A percentile compares a stretch with the other conserved stretches of the same genome.
These are phyloP conservation scores for Thalassophryne amazonica DNA, from an alignment of 2,797 vertebrate species.

Conservation along the genomic window DNA sequence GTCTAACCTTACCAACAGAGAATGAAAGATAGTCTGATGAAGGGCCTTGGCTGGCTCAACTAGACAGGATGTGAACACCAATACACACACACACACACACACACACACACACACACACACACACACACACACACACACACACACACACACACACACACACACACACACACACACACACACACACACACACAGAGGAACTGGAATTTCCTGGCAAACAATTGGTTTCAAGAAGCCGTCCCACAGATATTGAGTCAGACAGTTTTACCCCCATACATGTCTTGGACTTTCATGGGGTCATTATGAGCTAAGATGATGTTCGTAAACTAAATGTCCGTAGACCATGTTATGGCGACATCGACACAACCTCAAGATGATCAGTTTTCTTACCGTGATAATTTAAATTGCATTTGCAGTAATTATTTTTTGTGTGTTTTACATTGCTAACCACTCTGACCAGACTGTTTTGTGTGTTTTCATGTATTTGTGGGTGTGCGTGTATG, in stretches of 20 bases:
- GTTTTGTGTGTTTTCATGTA: background rate
- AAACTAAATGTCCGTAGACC: too few species aligned
- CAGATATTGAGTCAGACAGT: background rate
- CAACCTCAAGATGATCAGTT: background rate
- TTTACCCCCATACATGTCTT: background rate
- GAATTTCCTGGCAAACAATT: constrained; percentile 7
- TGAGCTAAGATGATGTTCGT: too few species aligned
- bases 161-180: background rate
- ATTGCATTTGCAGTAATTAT: background rate
- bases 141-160: background rate
- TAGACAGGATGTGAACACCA: constrained; percentile 55
- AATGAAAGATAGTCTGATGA: constrained; percentile 20
- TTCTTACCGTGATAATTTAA: background rate
- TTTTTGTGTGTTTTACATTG: background rate
- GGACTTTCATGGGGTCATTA: background rate
- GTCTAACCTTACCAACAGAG: constrained; percentile 5
- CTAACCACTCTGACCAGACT: background rate
- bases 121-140: background rate
- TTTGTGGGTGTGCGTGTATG: background rate
- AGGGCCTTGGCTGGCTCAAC: constrained; percentile 28
- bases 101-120: background rate
- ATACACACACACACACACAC: constrained; percentile 9
- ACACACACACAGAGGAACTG: background rate
- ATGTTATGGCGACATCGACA: too few species aligned
- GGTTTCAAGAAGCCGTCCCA: background rate